These are phyloP conservation scores for Coelopa pilipes DNA, from an alignment of 2,888 invertebrate genomes.

Conservation along the genomic window DNA sequence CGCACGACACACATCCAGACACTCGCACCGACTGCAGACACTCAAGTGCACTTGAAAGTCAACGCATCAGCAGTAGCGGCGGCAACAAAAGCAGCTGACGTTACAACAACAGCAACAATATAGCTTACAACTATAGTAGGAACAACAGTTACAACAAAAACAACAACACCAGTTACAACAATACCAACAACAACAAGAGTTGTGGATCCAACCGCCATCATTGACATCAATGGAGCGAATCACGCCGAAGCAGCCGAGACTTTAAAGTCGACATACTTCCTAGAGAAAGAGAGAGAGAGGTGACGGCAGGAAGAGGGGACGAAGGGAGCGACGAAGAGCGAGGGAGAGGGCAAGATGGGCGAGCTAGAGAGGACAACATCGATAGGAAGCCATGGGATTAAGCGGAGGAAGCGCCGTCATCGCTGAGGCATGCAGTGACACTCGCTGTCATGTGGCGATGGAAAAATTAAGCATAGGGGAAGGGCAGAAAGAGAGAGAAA, in stretches of 20 bases:
- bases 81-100: no score
- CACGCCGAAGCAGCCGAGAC: slow-evolving; percentile 24
- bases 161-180: slow-evolving; percentile 1
- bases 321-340: background rate
- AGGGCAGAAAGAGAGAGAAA: no score
- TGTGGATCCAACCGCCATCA: background rate
- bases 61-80: slow-evolving; percentile 28
- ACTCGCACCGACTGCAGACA: background rate
- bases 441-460: slow-evolving; percentile 28
- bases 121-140: background rate
- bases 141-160: background rate
- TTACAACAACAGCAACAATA: background rate
- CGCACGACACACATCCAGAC: background rate
- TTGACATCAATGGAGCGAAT: slow-evolving; percentile 26
- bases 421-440: slow-evolving; percentile 30
- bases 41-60: slow-evolving; percentile 43
- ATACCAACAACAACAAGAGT: slow-evolving; percentile 1
- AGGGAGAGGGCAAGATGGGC: background rate
- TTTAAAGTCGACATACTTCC: slow-evolving; percentile 24
- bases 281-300: no score
- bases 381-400: background rate
- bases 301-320: no score
- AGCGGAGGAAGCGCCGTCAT: background rate
- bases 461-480: background rate
- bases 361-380: background rate